Percentiles rank a stretch among this genome's conserved stretches.
phyloP scores from a whole-genome alignment of 2,797 vertebrate genomes.

The Peromyscus melanophrys region DNA sequence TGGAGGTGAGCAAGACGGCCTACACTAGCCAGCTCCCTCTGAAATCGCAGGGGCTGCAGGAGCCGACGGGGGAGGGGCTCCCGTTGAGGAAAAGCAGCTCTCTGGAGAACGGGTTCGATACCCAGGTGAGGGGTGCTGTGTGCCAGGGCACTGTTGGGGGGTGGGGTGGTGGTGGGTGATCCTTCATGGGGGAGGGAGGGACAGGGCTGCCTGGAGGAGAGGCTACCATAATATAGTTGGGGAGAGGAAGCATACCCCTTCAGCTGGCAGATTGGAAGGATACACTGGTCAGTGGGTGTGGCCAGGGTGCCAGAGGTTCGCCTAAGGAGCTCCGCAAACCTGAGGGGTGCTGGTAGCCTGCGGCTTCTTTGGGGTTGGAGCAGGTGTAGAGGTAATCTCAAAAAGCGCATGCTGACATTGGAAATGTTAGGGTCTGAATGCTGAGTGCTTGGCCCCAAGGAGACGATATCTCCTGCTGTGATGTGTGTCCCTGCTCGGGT shows the following conservation, averaged over 20 bases:
- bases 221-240: slow-evolving; percentile 30
- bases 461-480: neutral
- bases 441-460: neutral
- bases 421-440: slow-evolving; percentile 8
- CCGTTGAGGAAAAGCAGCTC: slow-evolving; percentile 88
- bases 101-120: slow-evolving; percentile 91
- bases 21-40: slow-evolving; percentile 91
- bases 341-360: neutral
- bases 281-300: slow-evolving; percentile 80
- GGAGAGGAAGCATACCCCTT: neutral
- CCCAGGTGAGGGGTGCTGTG: slow-evolving; percentile 92
- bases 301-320: slow-evolving; percentile 34
- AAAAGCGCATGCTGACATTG: neutral
- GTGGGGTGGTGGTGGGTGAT: neutral
- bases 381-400: neutral
- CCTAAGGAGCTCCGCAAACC: neutral
- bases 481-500: neutral
- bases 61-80: slow-evolving; percentile 86
- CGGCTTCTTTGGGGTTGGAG: neutral
- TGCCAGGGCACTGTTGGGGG: slow-evolving; percentile 48
- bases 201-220: neutral
- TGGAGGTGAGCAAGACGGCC: slow-evolving; percentile 91
- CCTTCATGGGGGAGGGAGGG: neutral
- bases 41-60: slow-evolving; percentile 89
- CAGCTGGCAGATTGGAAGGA: neutral